Base-by-base conservation (phyloP, 1,140 invertebrate genomes). In the Campoletis sonorensis region DNA sequence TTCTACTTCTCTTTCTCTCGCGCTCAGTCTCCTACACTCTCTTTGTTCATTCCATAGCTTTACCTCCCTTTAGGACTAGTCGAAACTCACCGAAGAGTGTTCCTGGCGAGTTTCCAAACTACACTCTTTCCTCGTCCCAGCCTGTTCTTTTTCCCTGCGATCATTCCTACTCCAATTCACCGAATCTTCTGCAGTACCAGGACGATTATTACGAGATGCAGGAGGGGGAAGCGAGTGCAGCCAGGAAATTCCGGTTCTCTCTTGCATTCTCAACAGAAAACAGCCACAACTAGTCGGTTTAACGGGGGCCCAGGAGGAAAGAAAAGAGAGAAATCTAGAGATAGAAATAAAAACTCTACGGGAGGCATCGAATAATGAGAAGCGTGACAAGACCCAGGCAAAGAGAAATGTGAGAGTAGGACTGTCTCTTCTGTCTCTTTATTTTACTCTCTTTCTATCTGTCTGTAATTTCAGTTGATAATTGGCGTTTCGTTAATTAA, bases 401-500 rank as follows among this genome's bases (percentile, higher is more conserved):
- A n/a, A 70, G 30, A 70, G 67, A 70, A 21, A 70, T 45, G 40
- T 45, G 27, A 70, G 67, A 33, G 13, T 5, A 0, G 18, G 0
- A n/a, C 37, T 49, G 5, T 72, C 40, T 13, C 16, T 11, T 15
- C 61, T 67, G 26, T 21, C 54, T 18, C 18, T 58, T 23, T 58
- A 18, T 58, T 23, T 58, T 23, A 23, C 18, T 64, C 61, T 64
- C 61, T 26, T 13, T 5, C 30, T 33, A 13, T 77, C 51, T 33
- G 51, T 77, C 51, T 64, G 75, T 64, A 54, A 77, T 77, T 77
- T 40, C 30, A 64, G 75, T 61, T 40, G 51, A 77, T 77, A 77
- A 77, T 77, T 77, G 75, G 75, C 75, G 75, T 40, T 30, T 30
- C 75, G 75, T 77, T 77, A 77, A 77, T 77, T 77, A 77, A 77